Conservation (phyloP, 1,140 invertebrate genomes). For the Heliothis virescens region DNA sequence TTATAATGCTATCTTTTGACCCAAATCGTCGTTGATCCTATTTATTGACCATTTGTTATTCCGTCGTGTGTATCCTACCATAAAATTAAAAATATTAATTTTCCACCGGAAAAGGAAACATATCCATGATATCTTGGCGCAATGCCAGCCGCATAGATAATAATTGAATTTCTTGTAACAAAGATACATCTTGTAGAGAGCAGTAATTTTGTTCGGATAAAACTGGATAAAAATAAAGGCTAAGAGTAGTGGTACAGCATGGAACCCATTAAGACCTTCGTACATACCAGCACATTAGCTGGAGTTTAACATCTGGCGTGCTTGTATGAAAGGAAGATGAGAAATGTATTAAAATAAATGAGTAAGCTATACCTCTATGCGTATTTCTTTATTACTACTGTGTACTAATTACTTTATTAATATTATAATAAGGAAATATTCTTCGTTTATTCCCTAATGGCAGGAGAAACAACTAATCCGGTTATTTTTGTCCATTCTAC, state of each 20-base stretch:
- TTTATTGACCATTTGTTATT: slow-evolving; percentile 5
- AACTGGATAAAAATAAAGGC: slow-evolving; percentile 27
- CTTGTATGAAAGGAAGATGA: background rate
- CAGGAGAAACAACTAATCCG: too few relatives aligned
- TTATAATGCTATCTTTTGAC: background rate
- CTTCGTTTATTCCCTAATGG: too few relatives aligned
- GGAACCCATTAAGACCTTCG: slow-evolving; percentile 21
- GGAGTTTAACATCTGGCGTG: slow-evolving; percentile 8
- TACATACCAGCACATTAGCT: slow-evolving; percentile 24
- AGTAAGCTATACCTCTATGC: background rate
- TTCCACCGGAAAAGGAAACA: slow-evolving; percentile 40
- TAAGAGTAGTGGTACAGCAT: slow-evolving; percentile 7
- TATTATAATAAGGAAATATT: too few relatives aligned
- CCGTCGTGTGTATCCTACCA: slow-evolving; percentile 25
- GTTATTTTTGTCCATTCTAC: too few relatives aligned
- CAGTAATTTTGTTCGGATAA: slow-evolving; percentile 30
- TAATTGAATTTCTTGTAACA: slow-evolving; percentile 49
- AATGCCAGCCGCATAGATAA: slow-evolving; percentile 44
- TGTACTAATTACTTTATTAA: too few relatives aligned
- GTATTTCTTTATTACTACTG: too few relatives aligned
- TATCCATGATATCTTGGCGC: slow-evolving; percentile 36
- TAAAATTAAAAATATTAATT: slow-evolving; percentile 51
- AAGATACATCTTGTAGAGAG: slow-evolving; percentile 41
- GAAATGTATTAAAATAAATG: background rate
- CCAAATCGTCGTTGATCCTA: background rate